Percentiles rank a stretch among this genome's conserved stretches.
These are phyloP conservation scores for Callipepla squamata DNA, from an alignment of 2,113 vertebrate genomes.

Conservation along the genomic window DNA sequence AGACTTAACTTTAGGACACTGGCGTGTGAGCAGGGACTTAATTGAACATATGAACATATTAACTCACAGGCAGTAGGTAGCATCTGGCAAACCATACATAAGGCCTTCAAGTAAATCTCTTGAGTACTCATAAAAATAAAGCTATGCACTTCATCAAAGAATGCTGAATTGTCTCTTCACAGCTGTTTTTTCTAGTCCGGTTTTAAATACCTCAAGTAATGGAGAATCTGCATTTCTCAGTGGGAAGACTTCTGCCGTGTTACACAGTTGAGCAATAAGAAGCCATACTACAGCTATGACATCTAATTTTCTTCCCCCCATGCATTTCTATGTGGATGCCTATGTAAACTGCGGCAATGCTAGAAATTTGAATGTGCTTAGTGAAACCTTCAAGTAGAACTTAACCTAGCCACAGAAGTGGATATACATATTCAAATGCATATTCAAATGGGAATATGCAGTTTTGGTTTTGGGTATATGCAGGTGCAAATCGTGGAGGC, in stretches of 20 bases:
- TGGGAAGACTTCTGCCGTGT: not conserved
- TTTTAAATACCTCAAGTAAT: not conserved
- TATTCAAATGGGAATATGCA: not conserved
- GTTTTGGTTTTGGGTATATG: not conserved
- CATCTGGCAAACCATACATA: not conserved
- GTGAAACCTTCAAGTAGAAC: not conserved
- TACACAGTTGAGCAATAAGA: not conserved
- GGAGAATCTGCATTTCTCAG: not conserved
- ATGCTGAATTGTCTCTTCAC: not conserved
- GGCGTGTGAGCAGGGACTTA: not conserved
- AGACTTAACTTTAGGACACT: not conserved
- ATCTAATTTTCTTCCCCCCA: not conserved
- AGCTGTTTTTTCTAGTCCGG: not conserved
- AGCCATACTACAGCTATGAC: not conserved
- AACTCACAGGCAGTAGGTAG: not conserved
- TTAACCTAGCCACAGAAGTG: not conserved
- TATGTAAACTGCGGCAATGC: not conserved
- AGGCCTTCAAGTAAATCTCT: not conserved
- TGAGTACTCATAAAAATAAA: not conserved
- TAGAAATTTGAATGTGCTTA: rapidly evolving
- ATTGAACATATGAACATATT: not conserved
- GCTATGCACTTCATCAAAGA: not conserved
- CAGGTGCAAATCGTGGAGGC: not conserved
- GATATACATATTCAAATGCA: not conserved
- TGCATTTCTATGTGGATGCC: not conserved